Percentiles rank a stretch among this genome's conserved stretches.
Evolutionary conservation across 2,113 vertebrate species (phyloP).

Genomic region (Cryptomyrus ogoouensis): DNA sequence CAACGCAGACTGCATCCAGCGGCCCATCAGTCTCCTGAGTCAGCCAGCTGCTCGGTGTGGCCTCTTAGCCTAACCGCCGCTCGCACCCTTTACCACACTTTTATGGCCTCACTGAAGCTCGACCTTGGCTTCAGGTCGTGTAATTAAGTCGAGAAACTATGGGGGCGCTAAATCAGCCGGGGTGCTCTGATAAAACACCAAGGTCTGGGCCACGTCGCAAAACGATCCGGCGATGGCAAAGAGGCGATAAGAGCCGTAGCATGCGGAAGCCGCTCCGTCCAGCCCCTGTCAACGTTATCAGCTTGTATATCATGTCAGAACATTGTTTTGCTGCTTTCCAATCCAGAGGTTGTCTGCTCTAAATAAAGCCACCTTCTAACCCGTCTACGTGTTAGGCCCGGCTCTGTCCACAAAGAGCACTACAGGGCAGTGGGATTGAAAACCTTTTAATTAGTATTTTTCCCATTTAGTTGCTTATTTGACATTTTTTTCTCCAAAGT

Average conservation of each 20-base stretch:
- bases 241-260: background rate
- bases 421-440: background rate
- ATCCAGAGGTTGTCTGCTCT: background rate
- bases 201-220: background rate
- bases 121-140: background rate
- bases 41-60: background rate
- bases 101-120: background rate
- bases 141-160: slow-evolving; percentile 9
- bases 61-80: background rate
- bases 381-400: background rate
- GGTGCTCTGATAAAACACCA: background rate
- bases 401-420: background rate
- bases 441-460: background rate
- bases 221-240: background rate
- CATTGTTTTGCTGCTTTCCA: slow-evolving; percentile 1
- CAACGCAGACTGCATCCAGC: background rate
- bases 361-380: background rate
- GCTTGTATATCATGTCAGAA: slow-evolving; percentile 14
- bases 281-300: background rate
- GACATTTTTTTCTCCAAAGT: background rate
- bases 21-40: background rate
- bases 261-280: background rate
- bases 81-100: background rate
- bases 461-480: background rate
- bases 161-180: background rate